Conservation (phyloP, 2,113 vertebrate genomes). For the Anser brachyrhynchus region DNA sequence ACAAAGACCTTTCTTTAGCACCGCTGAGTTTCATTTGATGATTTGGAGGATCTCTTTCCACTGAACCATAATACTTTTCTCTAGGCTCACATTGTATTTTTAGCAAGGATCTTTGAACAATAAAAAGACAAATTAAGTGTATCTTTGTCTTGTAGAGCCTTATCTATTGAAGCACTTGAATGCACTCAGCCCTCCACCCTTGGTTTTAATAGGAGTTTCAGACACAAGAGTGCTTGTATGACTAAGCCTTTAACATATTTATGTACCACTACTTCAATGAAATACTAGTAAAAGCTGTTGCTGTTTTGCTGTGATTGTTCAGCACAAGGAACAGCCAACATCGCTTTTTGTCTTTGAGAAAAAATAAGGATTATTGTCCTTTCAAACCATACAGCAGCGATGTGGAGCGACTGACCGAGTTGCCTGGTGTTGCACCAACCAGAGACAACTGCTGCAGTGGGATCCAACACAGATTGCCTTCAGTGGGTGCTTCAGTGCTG, state of each 20-base stretch:
- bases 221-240: background rate
- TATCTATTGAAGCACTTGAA: slow-evolving; percentile 12
- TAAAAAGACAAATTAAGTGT: slow-evolving; percentile 30
- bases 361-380: background rate
- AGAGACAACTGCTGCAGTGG: background rate
- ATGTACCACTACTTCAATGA: background rate
- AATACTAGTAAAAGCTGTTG: background rate
- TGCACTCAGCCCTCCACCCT: background rate
- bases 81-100: slow-evolving; percentile 27
- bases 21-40: background rate
- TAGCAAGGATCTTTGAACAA: slow-evolving; percentile 13
- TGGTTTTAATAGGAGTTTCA: slow-evolving; percentile 1
- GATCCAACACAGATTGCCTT: background rate
- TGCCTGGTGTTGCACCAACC: background rate
- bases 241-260: background rate
- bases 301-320: background rate
- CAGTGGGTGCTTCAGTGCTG: background rate
- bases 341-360: background rate
- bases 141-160: slow-evolving; percentile 19
- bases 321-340: background rate
- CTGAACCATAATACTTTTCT: slow-evolving; percentile 53
- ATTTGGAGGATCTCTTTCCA: slow-evolving; percentile 11
- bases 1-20: background rate
- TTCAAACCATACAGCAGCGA: background rate
- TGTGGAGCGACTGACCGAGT: background rate